These are phyloP conservation scores for Pseudomyrmex concolor DNA, from an alignment of 1,140 invertebrate genomes.

Conservation along the genomic window DNA sequence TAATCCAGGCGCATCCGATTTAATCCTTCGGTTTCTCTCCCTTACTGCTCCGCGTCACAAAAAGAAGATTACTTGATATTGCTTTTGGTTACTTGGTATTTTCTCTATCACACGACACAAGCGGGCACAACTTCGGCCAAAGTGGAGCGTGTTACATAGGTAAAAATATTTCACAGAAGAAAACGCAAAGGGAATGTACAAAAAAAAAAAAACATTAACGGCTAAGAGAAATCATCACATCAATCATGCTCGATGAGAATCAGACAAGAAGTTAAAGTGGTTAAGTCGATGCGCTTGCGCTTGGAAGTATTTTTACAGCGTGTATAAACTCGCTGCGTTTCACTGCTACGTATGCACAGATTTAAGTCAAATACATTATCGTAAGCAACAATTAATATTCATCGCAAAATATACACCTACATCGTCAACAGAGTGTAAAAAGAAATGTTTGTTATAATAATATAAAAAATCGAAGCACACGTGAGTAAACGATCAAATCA, in stretches of 20 bases:
- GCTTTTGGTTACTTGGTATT: constrained; percentile 17
- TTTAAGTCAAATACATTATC: constrained; percentile 19
- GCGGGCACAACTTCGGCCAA: constrained; percentile 40
- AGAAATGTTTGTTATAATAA: constrained; percentile 10
- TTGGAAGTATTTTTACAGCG: neutral
- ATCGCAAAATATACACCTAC: constrained; percentile 8
- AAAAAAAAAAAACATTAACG: constrained; percentile 33
- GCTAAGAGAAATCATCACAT: constrained; percentile 38
- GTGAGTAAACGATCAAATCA: constrained; percentile 28
- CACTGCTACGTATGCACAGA: neutral
- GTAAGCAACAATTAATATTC: constrained; percentile 13
- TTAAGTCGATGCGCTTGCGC: neutral
- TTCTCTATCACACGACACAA: constrained; percentile 46
- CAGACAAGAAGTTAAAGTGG: neutral
- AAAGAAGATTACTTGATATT: constrained; percentile 55
- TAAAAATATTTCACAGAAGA: constrained; percentile 5
- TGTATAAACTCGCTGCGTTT: too few species aligned
- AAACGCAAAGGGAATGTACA: constrained; percentile 1
- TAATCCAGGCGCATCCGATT: constrained; percentile 25
- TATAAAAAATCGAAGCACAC: constrained; percentile 5
- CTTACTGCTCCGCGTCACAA: constrained; percentile 58
- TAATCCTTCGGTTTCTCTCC: constrained; percentile 33
- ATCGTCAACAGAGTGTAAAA: constrained; percentile 21
- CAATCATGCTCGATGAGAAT: constrained; percentile 46
- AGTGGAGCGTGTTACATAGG: constrained; percentile 19